Evolutionary conservation across 2,888 invertebrate species (phyloP), one percentile per base, ranked within the genome.

Genomic region (Phengaris arion): DNA sequence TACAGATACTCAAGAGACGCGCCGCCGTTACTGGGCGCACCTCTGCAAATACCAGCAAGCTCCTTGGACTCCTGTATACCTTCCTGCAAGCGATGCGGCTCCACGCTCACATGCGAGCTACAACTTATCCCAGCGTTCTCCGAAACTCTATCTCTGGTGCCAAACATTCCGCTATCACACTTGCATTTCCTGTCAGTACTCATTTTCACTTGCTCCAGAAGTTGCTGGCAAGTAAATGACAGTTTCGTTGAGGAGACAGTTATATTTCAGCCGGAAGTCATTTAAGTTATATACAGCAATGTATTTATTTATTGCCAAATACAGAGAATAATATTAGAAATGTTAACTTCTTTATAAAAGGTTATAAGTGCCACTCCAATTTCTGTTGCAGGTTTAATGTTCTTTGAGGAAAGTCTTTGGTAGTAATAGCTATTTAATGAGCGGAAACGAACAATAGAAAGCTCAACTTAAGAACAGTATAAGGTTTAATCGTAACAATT

Each of bases 111-210:
- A 46, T 98, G 97, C 85, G 98, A 98, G 87, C 89, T 98, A 12
- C 98, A 98, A 91, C 92, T 98, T 68, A 92, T 98, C 74, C 97
- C 98, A 0, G 96, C 96, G 2, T 92, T 98, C 57, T 96, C 98
- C 76, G 95, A 96, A 35, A 95, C 96, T 76, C 89, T 98, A 55
- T 92, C 93, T 74, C 87, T 97, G 73, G 87, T 91, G 22, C 94
- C 94, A 12, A 93, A 89, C 54, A 94, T 94, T 77, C 88, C 94
- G 35, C 88, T 94, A 10, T 82, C 93, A 7, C 94, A 95, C 79
- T 88, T 97, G 64, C 98, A 98, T 87, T 98, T 97, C 86, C 97
- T 98, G 9, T 98, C 97, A n/a, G 96, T 98, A 3, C 90, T 98
- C 13, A 91, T 98, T 15, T 98, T 96, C 85, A 97, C 98, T 1